Base-by-base conservation (phyloP, 2,797 vertebrate genomes). In the Petrocephalus sullivani region DNA sequence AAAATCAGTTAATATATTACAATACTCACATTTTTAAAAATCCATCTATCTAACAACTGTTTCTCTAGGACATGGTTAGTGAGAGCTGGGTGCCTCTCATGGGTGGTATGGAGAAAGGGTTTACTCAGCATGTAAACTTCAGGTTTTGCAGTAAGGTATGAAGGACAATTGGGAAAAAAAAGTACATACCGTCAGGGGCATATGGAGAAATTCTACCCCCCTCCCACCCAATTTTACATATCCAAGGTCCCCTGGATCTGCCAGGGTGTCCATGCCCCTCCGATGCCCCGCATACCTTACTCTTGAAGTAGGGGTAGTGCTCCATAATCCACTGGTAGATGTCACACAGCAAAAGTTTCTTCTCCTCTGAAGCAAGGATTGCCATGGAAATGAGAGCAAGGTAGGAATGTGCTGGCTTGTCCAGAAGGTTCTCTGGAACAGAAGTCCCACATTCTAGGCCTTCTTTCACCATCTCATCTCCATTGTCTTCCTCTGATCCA, bases 261-360 rank as follows among this genome's bases (percentile, higher is more conserved):
- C 64, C 23, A 14, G 23, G 61, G 61, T 28, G 61, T 67, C 61
- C 61, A 10, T 4, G 23, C 64, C 64, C 28, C 28, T 37, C 64
- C 12, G 10, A 37, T 12, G 28, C 12, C 53, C 67, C 0, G 4
- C 67, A 75, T 92, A 97, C 96, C 96, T 96, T 96, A 89, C 96
- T 97, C 93, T 96, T 96, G 92, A 97, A 97, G 94, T 97, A 97
- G 0, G 96, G 95, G 89, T 96, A 96, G 78, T 95, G 93, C 88
- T 97, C 96, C 96, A 97, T 97, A 93, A 97, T 97, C 96, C 96
- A 97, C 90, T 97, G 96, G 92, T 97, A 97, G 94, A 97, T 97
- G 89, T 97, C 96, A 16, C 96, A 96, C 0, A 97, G 94, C 90
- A 97, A 91, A 81, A 97, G 94, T 90, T 97, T 97, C 93, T 97